These are phyloP conservation scores for Urocyon cinereoargenteus DNA, from an alignment of 2,797 vertebrate genomes.

Conservation along the genomic window DNA sequence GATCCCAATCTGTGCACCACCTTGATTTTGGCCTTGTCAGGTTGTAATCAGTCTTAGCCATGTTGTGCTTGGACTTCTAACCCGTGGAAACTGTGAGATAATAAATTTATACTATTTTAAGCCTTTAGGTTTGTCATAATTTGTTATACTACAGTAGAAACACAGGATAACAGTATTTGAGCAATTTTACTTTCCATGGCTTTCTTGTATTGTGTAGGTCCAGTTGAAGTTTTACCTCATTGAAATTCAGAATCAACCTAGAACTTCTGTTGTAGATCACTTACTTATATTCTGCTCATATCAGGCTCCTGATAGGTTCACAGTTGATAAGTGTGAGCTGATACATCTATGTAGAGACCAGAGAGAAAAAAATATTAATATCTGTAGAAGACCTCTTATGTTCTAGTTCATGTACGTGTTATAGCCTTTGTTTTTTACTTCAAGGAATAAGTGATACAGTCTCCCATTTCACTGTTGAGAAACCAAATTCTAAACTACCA, in stretches of 20 bases:
- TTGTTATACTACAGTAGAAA: background rate
- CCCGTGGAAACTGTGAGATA: background rate
- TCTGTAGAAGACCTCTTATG: background rate
- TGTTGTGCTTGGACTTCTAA: background rate
- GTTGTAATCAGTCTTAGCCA: no score
- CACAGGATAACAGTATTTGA: background rate
- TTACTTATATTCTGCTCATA: background rate
- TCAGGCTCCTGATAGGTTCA: background rate
- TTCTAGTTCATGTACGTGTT: background rate
- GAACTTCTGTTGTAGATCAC: background rate
- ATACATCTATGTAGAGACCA: background rate
- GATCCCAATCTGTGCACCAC: background rate
- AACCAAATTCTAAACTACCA: background rate
- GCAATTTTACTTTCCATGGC: background rate
- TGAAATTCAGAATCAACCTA: background rate
- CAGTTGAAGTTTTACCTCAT: background rate
- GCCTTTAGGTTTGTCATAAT: background rate
- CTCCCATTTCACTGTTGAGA: slow-evolving; percentile 19
- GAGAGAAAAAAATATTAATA: background rate
- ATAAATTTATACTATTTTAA: background rate
- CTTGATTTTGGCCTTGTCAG: background rate
- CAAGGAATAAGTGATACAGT: background rate
- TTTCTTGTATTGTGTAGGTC: background rate
- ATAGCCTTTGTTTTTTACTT: background rate
- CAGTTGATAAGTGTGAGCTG: background rate